Percentiles rank a stretch among this genome's conserved stretches.
Conservation (phyloP, 2,888 invertebrate genomes). For the Gandaritis pyraliata region DNA sequence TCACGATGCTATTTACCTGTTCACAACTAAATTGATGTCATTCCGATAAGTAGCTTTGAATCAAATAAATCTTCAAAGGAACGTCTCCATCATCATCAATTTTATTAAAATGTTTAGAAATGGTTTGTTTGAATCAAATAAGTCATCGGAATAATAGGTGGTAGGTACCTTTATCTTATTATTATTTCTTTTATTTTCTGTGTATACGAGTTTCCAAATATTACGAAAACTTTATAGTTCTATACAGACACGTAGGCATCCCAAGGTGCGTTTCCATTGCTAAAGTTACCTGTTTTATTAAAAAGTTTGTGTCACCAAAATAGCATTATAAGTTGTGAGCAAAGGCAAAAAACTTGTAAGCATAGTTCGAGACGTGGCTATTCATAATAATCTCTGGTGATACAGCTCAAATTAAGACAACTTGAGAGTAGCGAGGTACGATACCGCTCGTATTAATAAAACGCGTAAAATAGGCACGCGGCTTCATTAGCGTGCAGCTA, state of each 20-base stretch:
- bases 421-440: not conserved
- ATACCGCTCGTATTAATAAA: not conserved
- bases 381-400: not conserved
- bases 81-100: conserved; percentile 32
- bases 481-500: not conserved
- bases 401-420: not conserved
- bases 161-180: too few species aligned
- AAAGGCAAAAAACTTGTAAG: not conserved
- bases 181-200: too few species aligned
- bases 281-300: not conserved
- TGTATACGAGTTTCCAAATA: too few species aligned
- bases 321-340: not conserved
- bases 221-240: not conserved
- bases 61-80: conserved; percentile 21
- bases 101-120: not conserved
- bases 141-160: too few species aligned
- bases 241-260: not conserved
- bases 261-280: not conserved
- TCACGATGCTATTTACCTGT: not conserved
- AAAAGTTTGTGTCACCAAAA: not conserved
- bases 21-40: conserved; percentile 11
- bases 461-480: not conserved
- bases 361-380: not conserved
- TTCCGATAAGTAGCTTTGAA: conserved; percentile 29
- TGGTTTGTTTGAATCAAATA: not conserved